phyloP scores from a whole-genome alignment of 2,113 vertebrate genomes.

The Corythornis vintsioides region DNA sequence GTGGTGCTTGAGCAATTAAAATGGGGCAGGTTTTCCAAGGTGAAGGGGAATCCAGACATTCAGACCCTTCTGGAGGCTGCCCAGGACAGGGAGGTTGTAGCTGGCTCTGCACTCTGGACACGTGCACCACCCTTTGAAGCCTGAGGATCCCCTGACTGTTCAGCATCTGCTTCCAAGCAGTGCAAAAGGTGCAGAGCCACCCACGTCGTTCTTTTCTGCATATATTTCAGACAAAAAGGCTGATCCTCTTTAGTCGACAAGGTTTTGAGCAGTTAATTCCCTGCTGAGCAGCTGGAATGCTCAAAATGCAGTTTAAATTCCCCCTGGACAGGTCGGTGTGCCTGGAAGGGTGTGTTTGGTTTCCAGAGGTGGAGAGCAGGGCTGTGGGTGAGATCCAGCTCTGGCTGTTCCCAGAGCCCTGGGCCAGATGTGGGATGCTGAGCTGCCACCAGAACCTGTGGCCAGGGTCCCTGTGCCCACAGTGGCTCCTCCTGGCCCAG shows the following conservation, averaged over 20 bases:
- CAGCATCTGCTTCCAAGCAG: neutral
- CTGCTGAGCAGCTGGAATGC: neutral
- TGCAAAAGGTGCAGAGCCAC: neutral
- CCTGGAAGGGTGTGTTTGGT: neutral
- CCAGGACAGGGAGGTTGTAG: neutral
- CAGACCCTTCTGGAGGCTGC: neutral
- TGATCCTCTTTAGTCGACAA: neutral
- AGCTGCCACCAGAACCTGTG: fast-evolving
- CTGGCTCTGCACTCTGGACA: neutral
- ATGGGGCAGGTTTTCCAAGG: neutral
- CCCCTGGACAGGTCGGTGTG: neutral
- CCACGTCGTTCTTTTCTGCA: neutral
- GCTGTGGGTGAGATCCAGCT: neutral
- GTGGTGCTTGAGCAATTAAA: neutral
- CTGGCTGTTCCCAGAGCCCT: fast-evolving
- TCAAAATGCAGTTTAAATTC: neutral
- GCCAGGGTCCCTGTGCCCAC: neutral
- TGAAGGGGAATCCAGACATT: neutral
- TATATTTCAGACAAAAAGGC: neutral
- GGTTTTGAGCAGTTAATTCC: neutral
- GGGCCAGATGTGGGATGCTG: fast-evolving
- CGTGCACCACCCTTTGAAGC: fast-evolving
- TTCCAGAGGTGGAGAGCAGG: neutral
- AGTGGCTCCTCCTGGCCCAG: neutral
- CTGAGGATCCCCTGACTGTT: fast-evolving